Conservation (phyloP, 2,888 invertebrate species). For the Neuroscelio doddi region DNA sequence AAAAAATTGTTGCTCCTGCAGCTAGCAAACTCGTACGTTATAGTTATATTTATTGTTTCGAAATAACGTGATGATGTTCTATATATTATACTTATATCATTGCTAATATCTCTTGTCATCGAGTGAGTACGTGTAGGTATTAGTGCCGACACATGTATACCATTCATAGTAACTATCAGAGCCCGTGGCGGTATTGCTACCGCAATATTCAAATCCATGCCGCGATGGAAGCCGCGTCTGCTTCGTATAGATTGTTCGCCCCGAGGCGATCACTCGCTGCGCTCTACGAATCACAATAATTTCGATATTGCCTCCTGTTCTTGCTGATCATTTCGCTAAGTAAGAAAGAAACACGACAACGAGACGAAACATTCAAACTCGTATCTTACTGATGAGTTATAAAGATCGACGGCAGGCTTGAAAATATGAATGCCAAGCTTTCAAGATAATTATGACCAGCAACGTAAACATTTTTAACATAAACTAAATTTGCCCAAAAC, state of each 20-base stretch:
- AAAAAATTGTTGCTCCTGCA: neutral
- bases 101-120: constrained; percentile 44
- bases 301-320: constrained; percentile 70
- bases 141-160: constrained; percentile 54
- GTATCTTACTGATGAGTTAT: constrained; percentile 37
- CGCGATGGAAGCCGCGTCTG: constrained; percentile 67
- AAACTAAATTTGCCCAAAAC: too few species aligned
- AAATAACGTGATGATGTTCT: constrained; percentile 36
- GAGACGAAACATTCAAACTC: constrained; percentile 49
- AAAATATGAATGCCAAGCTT: constrained; percentile 15
- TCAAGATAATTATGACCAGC: neutral
- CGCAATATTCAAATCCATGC: constrained; percentile 70
- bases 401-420: constrained; percentile 31
- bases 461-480: too few species aligned
- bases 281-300: constrained; percentile 68
- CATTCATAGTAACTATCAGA: constrained; percentile 68
- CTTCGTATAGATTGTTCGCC: constrained; percentile 69
- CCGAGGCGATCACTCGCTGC: constrained; percentile 57
- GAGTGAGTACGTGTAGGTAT: constrained; percentile 50
- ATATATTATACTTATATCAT: constrained; percentile 39
- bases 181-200: constrained; percentile 67
- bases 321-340: constrained; percentile 68
- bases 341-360: constrained; percentile 55
- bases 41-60: too few species aligned
- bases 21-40: neutral